Conservation (phyloP, 2,113 vertebrate genomes). For the Sinocyclocheilus anshuiensis region DNA sequence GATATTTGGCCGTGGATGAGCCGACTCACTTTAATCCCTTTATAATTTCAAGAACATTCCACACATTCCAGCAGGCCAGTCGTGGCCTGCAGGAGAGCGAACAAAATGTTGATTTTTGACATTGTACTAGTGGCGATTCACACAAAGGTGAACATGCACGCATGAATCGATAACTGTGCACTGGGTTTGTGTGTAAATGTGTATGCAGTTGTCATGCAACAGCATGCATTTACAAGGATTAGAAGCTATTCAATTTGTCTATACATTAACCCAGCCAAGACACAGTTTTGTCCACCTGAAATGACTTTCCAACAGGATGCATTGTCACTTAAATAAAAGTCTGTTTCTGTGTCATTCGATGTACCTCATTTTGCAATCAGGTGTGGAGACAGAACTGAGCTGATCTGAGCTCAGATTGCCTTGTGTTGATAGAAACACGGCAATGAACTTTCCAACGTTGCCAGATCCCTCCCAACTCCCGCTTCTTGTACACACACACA, state of each 20-base stretch:
- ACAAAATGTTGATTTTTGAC: conserved; percentile 12
- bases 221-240: not conserved
- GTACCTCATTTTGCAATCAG: conserved; percentile 1
- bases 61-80: conserved; percentile 68
- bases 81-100: conserved; percentile 54
- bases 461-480: conserved; percentile 51
- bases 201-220: conserved; percentile 3
- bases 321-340: not conserved
- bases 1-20: conserved; percentile 64
- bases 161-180: not conserved
- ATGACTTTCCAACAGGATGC: not conserved
- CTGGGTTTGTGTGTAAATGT: conserved; percentile 3
- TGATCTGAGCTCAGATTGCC: conserved; percentile 53
- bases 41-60: conserved; percentile 73
- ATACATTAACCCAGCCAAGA: not conserved
- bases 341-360: not conserved
- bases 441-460: conserved; percentile 62
- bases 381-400: not conserved
- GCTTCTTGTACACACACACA: conserved; percentile 40
- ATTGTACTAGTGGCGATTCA: conserved; percentile 7
- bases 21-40: conserved; percentile 67
- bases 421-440: conserved; percentile 58
- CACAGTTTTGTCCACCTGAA: not conserved
- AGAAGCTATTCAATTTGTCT: not conserved
- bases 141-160: conserved; percentile 11